Percentiles rank a stretch among this genome's conserved stretches.
Evolutionary conservation across 1,140 invertebrate species (phyloP).

Genomic region (Drosophila tani): DNA sequence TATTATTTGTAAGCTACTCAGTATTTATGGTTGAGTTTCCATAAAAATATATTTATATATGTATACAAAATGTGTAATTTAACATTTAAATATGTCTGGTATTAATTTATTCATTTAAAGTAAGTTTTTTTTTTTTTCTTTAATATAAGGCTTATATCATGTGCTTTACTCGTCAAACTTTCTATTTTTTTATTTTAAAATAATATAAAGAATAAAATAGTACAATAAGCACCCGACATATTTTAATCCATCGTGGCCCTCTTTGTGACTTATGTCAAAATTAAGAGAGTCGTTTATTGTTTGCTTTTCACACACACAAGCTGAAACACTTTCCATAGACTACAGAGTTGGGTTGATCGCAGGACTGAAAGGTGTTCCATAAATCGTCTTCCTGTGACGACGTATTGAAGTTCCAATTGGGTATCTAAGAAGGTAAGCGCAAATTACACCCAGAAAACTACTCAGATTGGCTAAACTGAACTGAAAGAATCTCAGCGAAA

Average conservation of each 20-base stretch:
- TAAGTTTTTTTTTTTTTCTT: too few species aligned
- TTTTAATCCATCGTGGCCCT: too few species aligned
- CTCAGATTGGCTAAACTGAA: not conserved
- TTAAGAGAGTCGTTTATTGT: constrained; percentile 5
- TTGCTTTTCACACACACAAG: constrained; percentile 17
- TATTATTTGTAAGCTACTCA: not conserved
- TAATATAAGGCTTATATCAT: too few species aligned
- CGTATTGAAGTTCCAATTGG: constrained; percentile 45
- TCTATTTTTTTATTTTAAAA: too few species aligned
- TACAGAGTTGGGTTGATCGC: constrained; percentile 5
- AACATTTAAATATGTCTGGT: not conserved
- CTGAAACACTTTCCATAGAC: constrained; percentile 22
- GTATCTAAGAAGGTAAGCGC: constrained; percentile 2
- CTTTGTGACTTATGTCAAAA: not conserved
- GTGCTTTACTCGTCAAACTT: too few species aligned
- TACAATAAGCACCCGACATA: too few species aligned
- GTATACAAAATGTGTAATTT: not conserved
- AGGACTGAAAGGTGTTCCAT: constrained; percentile 19
- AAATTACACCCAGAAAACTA: not conserved
- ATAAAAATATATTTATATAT: too few species aligned
- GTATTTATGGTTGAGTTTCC: not conserved
- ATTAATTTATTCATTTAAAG: not conserved
- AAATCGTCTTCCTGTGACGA: constrained; percentile 45
- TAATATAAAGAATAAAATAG: too few species aligned
- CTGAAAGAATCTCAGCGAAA: constrained; percentile 5